These are phyloP conservation scores for Morone chrysops DNA, from an alignment of 2,113 vertebrate species.

Conservation along the genomic window DNA sequence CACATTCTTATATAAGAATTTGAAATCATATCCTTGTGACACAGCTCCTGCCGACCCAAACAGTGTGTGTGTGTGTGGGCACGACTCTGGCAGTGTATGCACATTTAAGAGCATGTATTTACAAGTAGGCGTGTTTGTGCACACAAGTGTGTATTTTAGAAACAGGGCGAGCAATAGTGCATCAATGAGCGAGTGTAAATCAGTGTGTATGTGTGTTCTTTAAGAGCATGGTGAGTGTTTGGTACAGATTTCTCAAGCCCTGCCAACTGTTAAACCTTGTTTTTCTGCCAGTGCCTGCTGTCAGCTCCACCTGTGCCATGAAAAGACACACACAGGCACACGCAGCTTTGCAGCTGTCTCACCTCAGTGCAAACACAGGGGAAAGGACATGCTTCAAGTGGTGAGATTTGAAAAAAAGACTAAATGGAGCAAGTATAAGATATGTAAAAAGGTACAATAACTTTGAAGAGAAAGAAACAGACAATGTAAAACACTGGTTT, in stretches of 20 bases:
- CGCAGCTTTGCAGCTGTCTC: slow-evolving; percentile 60
- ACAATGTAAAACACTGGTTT: background rate
- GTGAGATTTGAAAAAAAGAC: background rate
- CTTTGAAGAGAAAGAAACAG: background rate
- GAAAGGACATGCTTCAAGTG: slow-evolving; percentile 30
- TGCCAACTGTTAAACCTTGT: slow-evolving; percentile 73
- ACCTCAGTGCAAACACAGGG: slow-evolving; percentile 27
- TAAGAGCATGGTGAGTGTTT: slow-evolving; percentile 54
- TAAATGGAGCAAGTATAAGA: background rate
- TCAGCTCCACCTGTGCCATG: slow-evolving; percentile 68
- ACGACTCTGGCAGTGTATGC: background rate
- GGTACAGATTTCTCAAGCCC: slow-evolving; percentile 49
- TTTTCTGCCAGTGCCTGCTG: slow-evolving; percentile 69
- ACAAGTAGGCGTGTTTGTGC: slow-evolving; percentile 26
- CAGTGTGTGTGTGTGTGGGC: slow-evolving; percentile 32
- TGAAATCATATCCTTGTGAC: slow-evolving; percentile 17
- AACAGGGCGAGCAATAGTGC: background rate
- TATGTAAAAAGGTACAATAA: background rate
- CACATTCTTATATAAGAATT: slow-evolving; percentile 23
- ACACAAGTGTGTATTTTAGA: slow-evolving; percentile 18
- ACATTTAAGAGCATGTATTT: background rate
- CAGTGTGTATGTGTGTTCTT: slow-evolving; percentile 41
- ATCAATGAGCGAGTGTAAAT: slow-evolving; percentile 28
- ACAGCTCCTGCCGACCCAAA: background rate
- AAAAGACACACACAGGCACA: slow-evolving; percentile 51